These are phyloP conservation scores for Pyrrhosoma nymphula DNA, from an alignment of 2,888 invertebrate species.

Conservation along the genomic window DNA sequence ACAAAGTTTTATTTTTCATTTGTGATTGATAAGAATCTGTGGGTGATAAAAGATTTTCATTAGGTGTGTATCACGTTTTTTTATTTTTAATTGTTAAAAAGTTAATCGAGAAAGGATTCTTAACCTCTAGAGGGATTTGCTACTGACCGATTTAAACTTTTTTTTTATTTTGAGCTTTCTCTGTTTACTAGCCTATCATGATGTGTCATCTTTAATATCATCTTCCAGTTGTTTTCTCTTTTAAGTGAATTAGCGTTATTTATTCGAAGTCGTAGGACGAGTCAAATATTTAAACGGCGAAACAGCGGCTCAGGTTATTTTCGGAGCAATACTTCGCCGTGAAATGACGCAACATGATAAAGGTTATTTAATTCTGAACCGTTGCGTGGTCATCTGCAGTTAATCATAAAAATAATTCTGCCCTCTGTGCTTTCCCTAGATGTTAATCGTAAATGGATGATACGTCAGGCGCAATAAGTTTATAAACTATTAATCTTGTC, in stretches of 20 bases:
- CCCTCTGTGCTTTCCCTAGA: not conserved
- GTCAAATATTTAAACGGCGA: not conserved
- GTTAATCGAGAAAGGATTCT: too few relatives aligned
- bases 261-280: not conserved
- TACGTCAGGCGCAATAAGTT: not conserved
- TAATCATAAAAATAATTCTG: not conserved
- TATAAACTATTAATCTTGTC: constrained; percentile 31
- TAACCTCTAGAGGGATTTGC: too few relatives aligned
- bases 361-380: not conserved
- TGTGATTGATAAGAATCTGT: too few relatives aligned
- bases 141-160: too few relatives aligned
- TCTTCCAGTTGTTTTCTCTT: not conserved
- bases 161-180: too few relatives aligned
- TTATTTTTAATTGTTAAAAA: too few relatives aligned
- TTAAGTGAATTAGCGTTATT: not conserved
- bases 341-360: not conserved
- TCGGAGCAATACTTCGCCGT: not conserved
- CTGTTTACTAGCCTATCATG: too few relatives aligned
- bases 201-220: too few relatives aligned
- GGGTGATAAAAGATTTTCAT: too few relatives aligned
- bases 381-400: constrained; percentile 26
- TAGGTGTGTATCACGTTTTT: too few relatives aligned
- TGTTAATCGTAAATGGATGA: constrained; percentile 8
- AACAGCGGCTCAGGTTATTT: not conserved
- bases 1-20: too few relatives aligned